These are phyloP conservation scores for Orgyia antiqua DNA, from an alignment of 2,888 invertebrate species.

Conservation along the genomic window DNA sequence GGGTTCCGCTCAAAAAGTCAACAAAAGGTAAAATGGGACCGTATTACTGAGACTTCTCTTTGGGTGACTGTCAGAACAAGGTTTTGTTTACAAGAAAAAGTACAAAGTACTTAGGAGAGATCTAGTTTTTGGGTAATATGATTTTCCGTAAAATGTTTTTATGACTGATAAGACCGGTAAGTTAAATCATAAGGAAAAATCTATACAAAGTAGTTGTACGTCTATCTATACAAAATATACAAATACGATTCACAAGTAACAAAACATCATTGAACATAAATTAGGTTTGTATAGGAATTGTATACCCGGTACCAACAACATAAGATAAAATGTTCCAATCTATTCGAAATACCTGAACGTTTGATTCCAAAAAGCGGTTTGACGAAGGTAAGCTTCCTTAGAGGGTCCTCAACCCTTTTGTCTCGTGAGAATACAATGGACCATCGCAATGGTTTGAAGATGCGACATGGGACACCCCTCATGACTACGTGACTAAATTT, in stretches of 20 bases:
- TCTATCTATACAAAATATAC: too few species aligned
- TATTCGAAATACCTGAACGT: slow-evolving; percentile 61
- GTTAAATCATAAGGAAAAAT: too few species aligned
- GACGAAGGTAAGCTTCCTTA: slow-evolving; percentile 67
- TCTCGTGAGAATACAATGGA: slow-evolving; percentile 73
- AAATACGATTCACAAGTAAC: slow-evolving; percentile 6
- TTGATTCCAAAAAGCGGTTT: slow-evolving; percentile 63
- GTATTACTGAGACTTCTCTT: too few species aligned
- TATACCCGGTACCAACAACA: slow-evolving; percentile 19
- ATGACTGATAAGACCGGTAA: too few species aligned
- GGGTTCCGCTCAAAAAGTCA: too few species aligned
- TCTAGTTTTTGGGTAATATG: too few species aligned
- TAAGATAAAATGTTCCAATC: slow-evolving; percentile 41
- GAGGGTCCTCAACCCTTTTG: slow-evolving; percentile 68
- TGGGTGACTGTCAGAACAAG: too few species aligned
- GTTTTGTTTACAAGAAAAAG: too few species aligned
- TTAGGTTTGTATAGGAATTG: slow-evolving; percentile 13
- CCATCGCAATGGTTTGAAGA: slow-evolving; percentile 68
- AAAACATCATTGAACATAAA: slow-evolving; percentile 7
- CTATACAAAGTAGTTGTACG: too few species aligned
- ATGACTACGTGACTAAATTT: slow-evolving; percentile 73
- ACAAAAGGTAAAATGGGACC: too few species aligned
- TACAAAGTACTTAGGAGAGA: too few species aligned
- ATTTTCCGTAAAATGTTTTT: too few species aligned
- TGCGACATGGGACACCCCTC: slow-evolving; percentile 68